Conservation (phyloP, 2,888 invertebrate genomes). For the Drosophila rubida region DNA sequence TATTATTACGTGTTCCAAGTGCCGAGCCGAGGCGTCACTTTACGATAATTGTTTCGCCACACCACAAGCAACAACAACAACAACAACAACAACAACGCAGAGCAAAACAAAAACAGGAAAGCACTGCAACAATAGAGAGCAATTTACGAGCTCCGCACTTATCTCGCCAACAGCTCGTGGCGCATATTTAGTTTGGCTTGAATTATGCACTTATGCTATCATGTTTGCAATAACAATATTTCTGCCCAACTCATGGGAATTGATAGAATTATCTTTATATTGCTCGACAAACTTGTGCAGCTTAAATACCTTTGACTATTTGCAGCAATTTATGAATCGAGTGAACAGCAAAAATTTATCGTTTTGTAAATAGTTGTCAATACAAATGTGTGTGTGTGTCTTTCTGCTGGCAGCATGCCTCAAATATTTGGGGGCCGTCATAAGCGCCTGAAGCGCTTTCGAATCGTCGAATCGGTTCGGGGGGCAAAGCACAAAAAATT, state of each 20-base stretch:
- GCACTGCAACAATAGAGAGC: too few relatives aligned
- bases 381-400: neutral
- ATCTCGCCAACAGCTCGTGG: too few relatives aligned
- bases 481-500: conserved; percentile 1
- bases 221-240: too few relatives aligned
- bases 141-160: too few relatives aligned
- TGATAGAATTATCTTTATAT: too few relatives aligned
- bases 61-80: neutral
- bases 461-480: neutral
- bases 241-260: too few relatives aligned
- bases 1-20: conserved; percentile 3
- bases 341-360: neutral
- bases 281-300: too few relatives aligned
- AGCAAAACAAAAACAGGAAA: neutral
- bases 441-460: neutral
- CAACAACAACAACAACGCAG: neutral
- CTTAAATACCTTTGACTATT: too few relatives aligned
- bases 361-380: neutral
- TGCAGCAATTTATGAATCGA: too few relatives aligned
- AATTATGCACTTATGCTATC: too few relatives aligned
- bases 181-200: too few relatives aligned
- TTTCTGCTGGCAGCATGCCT: neutral
- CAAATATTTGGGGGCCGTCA: neutral
- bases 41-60: conserved; percentile 12
- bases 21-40: neutral